Evolutionary conservation across 2,888 invertebrate species (phyloP), one percentile per base, ranked within the genome.

Genomic region (Invenusta paracnida): DNA sequence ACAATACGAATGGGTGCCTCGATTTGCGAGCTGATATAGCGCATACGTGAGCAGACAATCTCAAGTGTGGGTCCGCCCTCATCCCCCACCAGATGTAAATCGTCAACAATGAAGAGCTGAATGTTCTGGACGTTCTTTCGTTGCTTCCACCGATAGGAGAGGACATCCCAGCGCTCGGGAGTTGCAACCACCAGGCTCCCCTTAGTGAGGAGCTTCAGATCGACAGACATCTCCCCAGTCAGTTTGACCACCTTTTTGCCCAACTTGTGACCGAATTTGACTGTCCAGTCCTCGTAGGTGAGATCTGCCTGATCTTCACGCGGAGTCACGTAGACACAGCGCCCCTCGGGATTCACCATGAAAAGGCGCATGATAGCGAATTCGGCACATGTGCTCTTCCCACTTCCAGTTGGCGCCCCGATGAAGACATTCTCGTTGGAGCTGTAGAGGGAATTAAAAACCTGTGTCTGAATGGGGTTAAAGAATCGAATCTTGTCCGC

Each of bases 121-220:
- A 99, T 95, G 90, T 96, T 97, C 90, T 98, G 98, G 0, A 99
- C 98, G 91, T 97, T 97, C 92, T 98, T 98, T 31, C 99, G 93
- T 90, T 99, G 98, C 89, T 99, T 99, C 99, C 99, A 99, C 88
- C 99, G 93, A 85, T 99, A 93, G 0, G 99, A 99, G 0, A 99
- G 93, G 0, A 99, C 96, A 91, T 99, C 99, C 99, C 99, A 99
- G 89, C 97, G 97, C 90, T 98, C 98, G 0, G 98, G 97, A 0
- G 98, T 98, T 0, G 96, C 95, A 87, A 99, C 94, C 79, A 99
- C 95, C 67, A 85, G 31, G 29, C 84, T 87, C 30, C 91, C 93
- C 89, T 92, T 91, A 86, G 93, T 92, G 27, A 98, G 92, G n/a
- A 93, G 89, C 90, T 99, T 99, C 89, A 98, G 93, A 92, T 99